Percentiles rank a stretch among this genome's conserved stretches.
These are phyloP conservation scores for Melieria picta DNA, from an alignment of 2,888 invertebrate genomes.

Conservation along the genomic window DNA sequence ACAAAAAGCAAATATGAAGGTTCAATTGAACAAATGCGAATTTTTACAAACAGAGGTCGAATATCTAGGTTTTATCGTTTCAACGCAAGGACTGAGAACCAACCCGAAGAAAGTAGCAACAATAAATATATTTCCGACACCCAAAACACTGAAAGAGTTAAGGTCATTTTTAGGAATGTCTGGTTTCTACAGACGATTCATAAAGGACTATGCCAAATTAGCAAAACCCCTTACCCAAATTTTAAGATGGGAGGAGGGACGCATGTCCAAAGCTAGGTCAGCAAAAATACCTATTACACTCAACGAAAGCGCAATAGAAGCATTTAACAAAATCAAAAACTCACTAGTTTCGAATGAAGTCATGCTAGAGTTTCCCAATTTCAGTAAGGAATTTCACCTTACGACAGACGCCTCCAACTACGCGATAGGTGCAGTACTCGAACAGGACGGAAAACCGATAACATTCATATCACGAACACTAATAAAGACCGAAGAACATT, in stretches of 20 bases:
- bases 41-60: conserved; percentile 36
- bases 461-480: too few relatives aligned
- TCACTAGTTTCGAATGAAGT: background rate
- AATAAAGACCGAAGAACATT: too few relatives aligned
- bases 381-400: background rate
- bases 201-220: conserved; percentile 38
- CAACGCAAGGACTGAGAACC: conserved; percentile 33
- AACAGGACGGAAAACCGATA: too few relatives aligned
- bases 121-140: conserved; percentile 23
- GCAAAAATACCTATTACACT: conserved; percentile 5
- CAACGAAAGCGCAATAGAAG: conserved; percentile 1
- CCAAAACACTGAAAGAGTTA: conserved; percentile 35
- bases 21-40: conserved; percentile 34
- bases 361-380: background rate
- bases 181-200: conserved; percentile 39
- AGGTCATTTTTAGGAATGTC: conserved; percentile 36
- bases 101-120: conserved; percentile 28
- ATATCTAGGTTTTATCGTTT: conserved; percentile 36
- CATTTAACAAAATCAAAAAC: conserved; percentile 7
- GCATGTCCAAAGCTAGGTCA: background rate
- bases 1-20: conserved; percentile 35
- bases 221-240: conserved; percentile 41
- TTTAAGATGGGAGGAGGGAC: conserved; percentile 25
- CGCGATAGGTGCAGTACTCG: background rate
- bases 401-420: conserved; percentile 11